A percentile compares a stretch with the other conserved stretches of the same genome.
Evolutionary conservation across 1,140 invertebrate genomes (phyloP).

Genomic region (Argopecten irradians): DNA sequence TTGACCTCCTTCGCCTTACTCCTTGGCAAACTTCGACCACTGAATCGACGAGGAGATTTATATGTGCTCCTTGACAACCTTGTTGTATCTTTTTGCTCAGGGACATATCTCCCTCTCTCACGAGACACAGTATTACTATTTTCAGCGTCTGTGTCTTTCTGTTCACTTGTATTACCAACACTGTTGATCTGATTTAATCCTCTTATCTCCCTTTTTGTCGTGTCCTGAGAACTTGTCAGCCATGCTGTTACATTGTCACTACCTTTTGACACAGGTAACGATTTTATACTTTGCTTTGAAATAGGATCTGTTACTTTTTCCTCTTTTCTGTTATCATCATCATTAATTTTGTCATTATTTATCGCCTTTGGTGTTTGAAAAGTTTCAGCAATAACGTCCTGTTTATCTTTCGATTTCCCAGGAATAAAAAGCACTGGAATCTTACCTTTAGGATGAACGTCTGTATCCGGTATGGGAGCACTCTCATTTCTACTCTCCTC

Average conservation of each 20-base stretch:
- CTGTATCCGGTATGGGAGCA: neutral
- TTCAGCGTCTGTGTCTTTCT: neutral
- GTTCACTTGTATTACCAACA: neutral
- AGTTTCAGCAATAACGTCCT: neutral
- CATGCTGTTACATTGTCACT: neutral
- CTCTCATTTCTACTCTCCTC: neutral
- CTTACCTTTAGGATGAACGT: neutral
- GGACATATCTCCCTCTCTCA: neutral
- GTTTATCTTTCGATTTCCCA: neutral
- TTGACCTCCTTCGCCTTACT: neutral
- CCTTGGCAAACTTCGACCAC: constrained; percentile 31
- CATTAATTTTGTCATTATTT: neutral
- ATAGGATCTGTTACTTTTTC: neutral
- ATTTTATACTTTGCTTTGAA: neutral
- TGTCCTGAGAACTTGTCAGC: neutral
- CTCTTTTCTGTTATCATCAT: neutral
- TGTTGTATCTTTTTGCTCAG: neutral
- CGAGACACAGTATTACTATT: neutral
- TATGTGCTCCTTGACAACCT: constrained; percentile 25
- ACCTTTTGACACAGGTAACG: neutral
- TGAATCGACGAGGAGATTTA: constrained; percentile 42
- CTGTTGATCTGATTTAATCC: neutral
- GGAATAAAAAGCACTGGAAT: neutral
- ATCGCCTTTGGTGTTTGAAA: neutral
- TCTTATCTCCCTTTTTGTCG: neutral